Conservation (phyloP, 2,888 invertebrate species). For the Drosophila mettleri region DNA sequence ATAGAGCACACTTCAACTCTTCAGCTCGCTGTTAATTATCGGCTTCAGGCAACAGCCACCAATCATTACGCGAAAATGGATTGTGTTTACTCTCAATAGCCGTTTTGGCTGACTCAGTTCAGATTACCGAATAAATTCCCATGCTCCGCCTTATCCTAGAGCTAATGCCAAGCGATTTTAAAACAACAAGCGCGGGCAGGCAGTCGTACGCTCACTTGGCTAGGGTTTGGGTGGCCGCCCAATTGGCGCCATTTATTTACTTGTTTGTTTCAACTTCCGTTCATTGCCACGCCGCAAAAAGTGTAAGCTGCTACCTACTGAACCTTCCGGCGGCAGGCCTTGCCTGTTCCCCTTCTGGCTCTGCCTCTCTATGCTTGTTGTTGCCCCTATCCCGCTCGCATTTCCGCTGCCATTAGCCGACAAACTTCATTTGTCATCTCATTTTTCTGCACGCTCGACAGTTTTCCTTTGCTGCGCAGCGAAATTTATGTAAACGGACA, state of each 20-base stretch:
- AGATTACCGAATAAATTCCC: conserved; percentile 71
- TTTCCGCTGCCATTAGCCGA: conserved; percentile 79
- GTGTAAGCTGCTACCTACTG: conserved; percentile 69
- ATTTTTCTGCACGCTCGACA: conserved; percentile 79
- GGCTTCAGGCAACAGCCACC: conserved; percentile 39
- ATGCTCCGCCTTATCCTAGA: neutral
- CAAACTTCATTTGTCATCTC: conserved; percentile 81
- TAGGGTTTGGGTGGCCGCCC: conserved; percentile 47
- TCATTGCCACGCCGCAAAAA: conserved; percentile 80
- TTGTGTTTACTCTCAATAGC: conserved; percentile 79
- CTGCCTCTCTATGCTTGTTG: neutral
- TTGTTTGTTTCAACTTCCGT: conserved; percentile 80
- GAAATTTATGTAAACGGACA: conserved; percentile 80
- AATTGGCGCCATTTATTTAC: conserved; percentile 82
- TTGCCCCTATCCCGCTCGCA: conserved; percentile 50
- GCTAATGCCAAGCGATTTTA: conserved; percentile 59
- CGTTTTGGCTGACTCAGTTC: conserved; percentile 77
- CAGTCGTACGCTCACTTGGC: conserved; percentile 2
- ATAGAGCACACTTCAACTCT: conserved; percentile 19
- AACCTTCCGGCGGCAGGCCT: conserved; percentile 24
- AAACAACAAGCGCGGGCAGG: conserved; percentile 62
- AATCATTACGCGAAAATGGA: conserved; percentile 78
- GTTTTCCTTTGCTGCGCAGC: conserved; percentile 68
- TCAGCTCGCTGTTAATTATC: conserved; percentile 54
- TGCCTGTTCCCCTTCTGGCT: neutral